These are phyloP conservation scores for Schizotus pectinicornis DNA, from an alignment of 2,888 invertebrate genomes.

Conservation along the genomic window DNA sequence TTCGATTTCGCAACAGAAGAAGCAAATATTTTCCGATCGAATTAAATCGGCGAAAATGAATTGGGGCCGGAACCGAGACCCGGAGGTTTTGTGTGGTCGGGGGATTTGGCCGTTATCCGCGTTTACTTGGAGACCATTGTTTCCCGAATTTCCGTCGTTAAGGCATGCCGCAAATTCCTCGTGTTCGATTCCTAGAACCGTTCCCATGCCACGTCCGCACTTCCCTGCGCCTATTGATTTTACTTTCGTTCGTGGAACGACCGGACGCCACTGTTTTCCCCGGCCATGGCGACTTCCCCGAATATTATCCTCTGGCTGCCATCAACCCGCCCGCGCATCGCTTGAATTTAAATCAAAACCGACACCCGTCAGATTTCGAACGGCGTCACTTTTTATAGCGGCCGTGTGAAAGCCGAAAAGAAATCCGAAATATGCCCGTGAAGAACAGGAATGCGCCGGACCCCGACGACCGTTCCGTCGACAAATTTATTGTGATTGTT, in stretches of 20 bases:
- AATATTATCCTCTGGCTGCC: constrained; percentile 22
- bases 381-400: too few relatives aligned
- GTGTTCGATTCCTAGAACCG: too few relatives aligned
- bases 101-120: too few relatives aligned
- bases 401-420: not conserved
- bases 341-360: constrained; percentile 49
- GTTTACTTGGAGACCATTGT: too few relatives aligned
- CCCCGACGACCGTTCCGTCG: not conserved
- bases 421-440: not conserved
- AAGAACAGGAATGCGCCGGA: not conserved
- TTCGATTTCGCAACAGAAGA: too few relatives aligned
- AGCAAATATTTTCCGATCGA: too few relatives aligned
- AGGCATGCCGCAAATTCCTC: too few relatives aligned
- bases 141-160: too few relatives aligned
- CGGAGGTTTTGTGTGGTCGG: too few relatives aligned
- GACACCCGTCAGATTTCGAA: constrained; percentile 21
- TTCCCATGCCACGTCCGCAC: too few relatives aligned
- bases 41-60: too few relatives aligned
- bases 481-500: constrained; percentile 25
- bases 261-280: constrained; percentile 29
- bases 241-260: constrained; percentile 16
- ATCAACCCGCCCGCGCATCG: constrained; percentile 45
- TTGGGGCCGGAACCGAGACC: too few relatives aligned
- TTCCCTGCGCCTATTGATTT: constrained; percentile 15
- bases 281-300: constrained; percentile 36